These are phyloP conservation scores for Ditula angustiorana DNA, from an alignment of 2,888 invertebrate species.

Conservation along the genomic window DNA sequence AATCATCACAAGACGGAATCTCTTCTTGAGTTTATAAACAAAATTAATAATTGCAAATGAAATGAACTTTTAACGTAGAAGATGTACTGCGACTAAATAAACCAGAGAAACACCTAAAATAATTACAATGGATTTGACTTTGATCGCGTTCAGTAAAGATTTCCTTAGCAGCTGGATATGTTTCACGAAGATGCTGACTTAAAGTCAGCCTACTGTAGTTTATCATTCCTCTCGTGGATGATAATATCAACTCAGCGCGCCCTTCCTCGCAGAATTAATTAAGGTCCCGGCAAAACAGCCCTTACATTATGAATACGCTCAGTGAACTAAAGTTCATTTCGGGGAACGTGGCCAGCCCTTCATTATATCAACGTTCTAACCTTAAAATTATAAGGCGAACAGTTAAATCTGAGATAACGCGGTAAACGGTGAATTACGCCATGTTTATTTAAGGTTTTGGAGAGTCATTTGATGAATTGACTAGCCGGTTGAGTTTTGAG, in stretches of 20 bases:
- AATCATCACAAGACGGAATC: too few relatives aligned
- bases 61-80: too few relatives aligned
- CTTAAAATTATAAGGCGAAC: slow-evolving; percentile 21
- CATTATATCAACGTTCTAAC: slow-evolving; percentile 30
- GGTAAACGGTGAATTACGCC: slow-evolving; percentile 13
- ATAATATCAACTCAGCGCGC: slow-evolving; percentile 28
- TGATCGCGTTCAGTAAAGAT: not conserved
- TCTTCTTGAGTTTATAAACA: too few relatives aligned
- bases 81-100: too few relatives aligned
- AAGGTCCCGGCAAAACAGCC: slow-evolving; percentile 41
- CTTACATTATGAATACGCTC: slow-evolving; percentile 45
- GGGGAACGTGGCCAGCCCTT: slow-evolving; percentile 33
- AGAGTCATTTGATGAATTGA: slow-evolving; percentile 14
- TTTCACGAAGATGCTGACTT: not conserved
- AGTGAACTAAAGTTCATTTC: slow-evolving; percentile 36
- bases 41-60: too few relatives aligned
- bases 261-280: slow-evolving; percentile 46
- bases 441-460: slow-evolving; percentile 19
- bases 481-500: not conserved
- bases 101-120: not conserved
- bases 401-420: slow-evolving; percentile 11
- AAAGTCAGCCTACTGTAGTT: slow-evolving; percentile 21
- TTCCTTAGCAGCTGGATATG: not conserved
- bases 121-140: too few relatives aligned
- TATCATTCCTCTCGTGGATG: slow-evolving; percentile 21